Conservation (phyloP, 2,888 invertebrate genomes). For the Drosophila subsilvestris region DNA sequence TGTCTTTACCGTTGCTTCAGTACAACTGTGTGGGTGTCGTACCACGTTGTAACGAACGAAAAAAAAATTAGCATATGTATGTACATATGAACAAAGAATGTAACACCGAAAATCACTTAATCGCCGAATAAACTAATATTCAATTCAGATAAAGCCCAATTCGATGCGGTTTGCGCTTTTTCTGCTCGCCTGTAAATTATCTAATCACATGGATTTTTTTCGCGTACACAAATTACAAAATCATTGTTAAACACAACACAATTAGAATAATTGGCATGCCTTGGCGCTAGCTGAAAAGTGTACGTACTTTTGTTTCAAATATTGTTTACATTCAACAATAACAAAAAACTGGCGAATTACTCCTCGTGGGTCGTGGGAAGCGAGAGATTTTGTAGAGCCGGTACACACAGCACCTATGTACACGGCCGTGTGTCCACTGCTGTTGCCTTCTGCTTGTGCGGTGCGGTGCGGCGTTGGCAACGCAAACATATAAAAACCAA, state of each 20-base stretch:
- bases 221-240: conserved; percentile 33
- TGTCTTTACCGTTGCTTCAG: conserved; percentile 26
- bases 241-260: conserved; percentile 24
- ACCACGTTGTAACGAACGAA: conserved; percentile 26
- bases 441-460: neutral
- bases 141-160: conserved; percentile 17
- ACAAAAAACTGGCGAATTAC: conserved; percentile 24
- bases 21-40: conserved; percentile 4
- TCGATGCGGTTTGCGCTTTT: conserved; percentile 18
- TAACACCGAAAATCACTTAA: conserved; percentile 13
- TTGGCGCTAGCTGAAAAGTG: neutral
- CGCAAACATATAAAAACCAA: conserved; percentile 37
- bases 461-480: conserved; percentile 23
- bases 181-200: conserved; percentile 56
- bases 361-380: conserved; percentile 31
- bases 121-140: conserved; percentile 25
- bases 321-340: conserved; percentile 49
- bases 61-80: conserved; percentile 4
- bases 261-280: conserved; percentile 34
- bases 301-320: conserved; percentile 41
- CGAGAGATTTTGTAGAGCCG: conserved; percentile 14
- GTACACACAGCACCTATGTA: neutral
- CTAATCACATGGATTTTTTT: conserved; percentile 61
- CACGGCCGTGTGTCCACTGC: conserved; percentile 4
- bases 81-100: conserved; percentile 23